These are phyloP conservation scores for Copsychus sechellarum DNA, from an alignment of 2,113 vertebrate species.

Conservation along the genomic window DNA sequence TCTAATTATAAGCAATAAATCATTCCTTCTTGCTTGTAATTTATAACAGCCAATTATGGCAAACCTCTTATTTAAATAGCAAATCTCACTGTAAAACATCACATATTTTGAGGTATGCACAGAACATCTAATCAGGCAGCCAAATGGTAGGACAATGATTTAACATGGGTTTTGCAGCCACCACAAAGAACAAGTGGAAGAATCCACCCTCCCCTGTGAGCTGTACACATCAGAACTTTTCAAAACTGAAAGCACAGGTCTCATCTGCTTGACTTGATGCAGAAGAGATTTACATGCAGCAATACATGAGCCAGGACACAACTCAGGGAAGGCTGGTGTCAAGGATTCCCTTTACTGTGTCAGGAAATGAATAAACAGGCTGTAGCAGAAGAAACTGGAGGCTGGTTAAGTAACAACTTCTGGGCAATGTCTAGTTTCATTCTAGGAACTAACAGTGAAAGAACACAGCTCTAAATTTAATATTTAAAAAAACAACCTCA, in stretches of 20 bases:
- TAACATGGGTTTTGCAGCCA: neutral
- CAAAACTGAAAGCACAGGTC: neutral
- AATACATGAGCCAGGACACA: neutral
- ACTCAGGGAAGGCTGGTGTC: neutral
- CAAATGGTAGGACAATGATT: neutral
- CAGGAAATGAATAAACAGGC: neutral
- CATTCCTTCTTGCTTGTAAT: slow-evolving; percentile 65
- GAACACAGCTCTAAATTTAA: neutral
- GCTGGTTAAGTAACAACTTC: neutral
- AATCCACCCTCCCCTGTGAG: neutral
- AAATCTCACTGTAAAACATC: slow-evolving; percentile 55
- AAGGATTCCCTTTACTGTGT: neutral
- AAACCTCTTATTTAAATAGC: slow-evolving; percentile 69
- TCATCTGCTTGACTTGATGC: neutral
- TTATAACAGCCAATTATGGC: slow-evolving; percentile 63
- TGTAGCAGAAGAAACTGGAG: neutral
- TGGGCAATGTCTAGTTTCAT: neutral
- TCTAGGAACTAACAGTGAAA: neutral
- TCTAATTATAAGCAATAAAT: slow-evolving; percentile 73
- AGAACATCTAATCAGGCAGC: slow-evolving; percentile 44
- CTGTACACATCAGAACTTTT: neutral
- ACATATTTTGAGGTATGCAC: slow-evolving; percentile 12
- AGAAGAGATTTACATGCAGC: neutral
- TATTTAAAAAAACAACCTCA: neutral
- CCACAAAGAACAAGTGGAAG: neutral